These are phyloP conservation scores for Adrianichthys oophorus DNA, from an alignment of 2,797 vertebrate genomes.

Conservation along the genomic window DNA sequence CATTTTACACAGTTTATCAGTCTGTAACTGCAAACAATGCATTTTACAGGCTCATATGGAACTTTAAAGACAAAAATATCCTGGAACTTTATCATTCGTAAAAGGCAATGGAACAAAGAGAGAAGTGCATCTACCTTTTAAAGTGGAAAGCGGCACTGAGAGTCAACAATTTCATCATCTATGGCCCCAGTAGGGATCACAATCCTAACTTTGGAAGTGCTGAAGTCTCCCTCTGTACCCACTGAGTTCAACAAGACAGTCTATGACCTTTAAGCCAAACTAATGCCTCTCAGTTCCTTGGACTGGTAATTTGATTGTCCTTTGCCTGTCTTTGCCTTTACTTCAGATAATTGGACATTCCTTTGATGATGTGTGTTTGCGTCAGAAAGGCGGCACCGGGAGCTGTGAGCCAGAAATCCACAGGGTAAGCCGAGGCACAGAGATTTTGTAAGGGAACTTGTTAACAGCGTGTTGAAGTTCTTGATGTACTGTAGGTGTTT, in stretches of 20 bases:
- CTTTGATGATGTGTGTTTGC: constrained; percentile 33
- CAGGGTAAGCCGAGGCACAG: constrained; percentile 1
- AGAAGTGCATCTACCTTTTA: constrained; percentile 2
- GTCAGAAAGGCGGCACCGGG: constrained; percentile 5
- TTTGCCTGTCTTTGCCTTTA: constrained; percentile 47
- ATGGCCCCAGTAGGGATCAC: constrained; percentile 14
- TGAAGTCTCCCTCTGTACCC: constrained; percentile 15
- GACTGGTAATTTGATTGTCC: constrained; percentile 50
- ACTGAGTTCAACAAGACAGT: constrained; percentile 14
- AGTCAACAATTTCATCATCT: constrained; percentile 18
- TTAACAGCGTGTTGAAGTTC: constrained; percentile 1
- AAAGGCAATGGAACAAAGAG: constrained; percentile 14
- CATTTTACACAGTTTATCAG: not conserved
- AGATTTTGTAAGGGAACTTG: constrained; percentile 1
- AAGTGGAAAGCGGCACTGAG: constrained; percentile 3
- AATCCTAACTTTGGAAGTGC: constrained; percentile 15
- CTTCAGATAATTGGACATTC: constrained; percentile 44
- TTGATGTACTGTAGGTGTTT: not conserved
- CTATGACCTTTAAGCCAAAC: constrained; percentile 40
- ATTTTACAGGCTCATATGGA: not conserved
- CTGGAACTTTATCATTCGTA: too few species aligned
- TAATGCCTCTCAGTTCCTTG: constrained; percentile 32
- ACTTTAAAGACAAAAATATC: constrained; percentile 7
- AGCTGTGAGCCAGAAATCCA: constrained; percentile 4
- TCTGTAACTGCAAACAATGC: not conserved